A percentile compares a stretch with the other conserved stretches of the same genome.
Evolutionary conservation across 2,113 vertebrate genomes (phyloP).

Genomic region (Aramus guarauna): DNA sequence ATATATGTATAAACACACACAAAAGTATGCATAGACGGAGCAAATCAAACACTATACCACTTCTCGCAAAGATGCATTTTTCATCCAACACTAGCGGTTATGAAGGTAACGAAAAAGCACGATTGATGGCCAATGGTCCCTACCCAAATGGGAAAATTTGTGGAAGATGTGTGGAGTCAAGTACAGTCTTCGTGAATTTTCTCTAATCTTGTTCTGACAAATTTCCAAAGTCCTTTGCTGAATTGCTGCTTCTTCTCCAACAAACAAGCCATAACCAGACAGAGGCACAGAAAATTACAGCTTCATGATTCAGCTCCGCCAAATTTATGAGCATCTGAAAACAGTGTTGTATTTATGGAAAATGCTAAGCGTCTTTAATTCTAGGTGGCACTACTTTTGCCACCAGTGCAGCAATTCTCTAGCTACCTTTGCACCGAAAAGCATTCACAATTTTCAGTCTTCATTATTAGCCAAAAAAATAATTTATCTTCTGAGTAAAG

Average conservation of each 20-base stretch:
- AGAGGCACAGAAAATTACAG: background rate
- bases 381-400: background rate
- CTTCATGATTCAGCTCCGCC: background rate
- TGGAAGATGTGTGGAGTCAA: background rate
- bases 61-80: background rate
- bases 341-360: background rate
- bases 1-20: background rate
- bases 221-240: background rate
- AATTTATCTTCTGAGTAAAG: constrained; percentile 9
- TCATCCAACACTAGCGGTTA: background rate
- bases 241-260: background rate
- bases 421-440: background rate
- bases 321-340: background rate
- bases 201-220: background rate
- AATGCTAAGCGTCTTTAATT: background rate
- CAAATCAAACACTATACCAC: background rate
- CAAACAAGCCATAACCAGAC: background rate
- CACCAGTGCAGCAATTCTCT: background rate
- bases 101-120: background rate
- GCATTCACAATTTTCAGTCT: background rate
- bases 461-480: background rate
- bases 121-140: background rate
- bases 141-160: background rate
- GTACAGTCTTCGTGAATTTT: background rate
- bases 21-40: background rate